Conservation (phyloP, 1,140 invertebrate species). For the Antheraea pernyi region DNA sequence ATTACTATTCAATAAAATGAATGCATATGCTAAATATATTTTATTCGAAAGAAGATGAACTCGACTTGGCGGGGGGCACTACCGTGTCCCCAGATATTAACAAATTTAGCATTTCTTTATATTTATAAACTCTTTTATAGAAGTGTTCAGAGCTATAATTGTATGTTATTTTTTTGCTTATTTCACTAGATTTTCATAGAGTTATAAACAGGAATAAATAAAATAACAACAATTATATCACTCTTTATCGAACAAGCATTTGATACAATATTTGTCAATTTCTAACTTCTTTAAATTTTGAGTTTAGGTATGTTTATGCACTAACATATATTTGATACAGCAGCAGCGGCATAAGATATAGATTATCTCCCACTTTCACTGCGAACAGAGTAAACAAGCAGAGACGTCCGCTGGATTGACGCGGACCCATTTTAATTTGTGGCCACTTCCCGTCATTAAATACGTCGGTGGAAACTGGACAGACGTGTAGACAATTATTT, state of each 20-base stretch:
- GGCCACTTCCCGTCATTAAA: constrained; percentile 60
- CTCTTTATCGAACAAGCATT: not conserved
- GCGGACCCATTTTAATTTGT: constrained; percentile 61
- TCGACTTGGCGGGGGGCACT: too few relatives aligned
- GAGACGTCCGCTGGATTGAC: constrained; percentile 56
- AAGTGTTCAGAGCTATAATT: too few relatives aligned
- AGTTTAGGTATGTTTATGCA: constrained; percentile 15
- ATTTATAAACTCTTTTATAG: too few relatives aligned
- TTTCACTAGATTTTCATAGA: too few relatives aligned
- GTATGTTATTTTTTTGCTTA: too few relatives aligned
- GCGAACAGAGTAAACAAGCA: constrained; percentile 32
- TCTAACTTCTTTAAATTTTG: not conserved
- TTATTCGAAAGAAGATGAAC: too few relatives aligned
- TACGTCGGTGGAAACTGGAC: constrained; percentile 31
- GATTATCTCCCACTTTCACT: constrained; percentile 48
- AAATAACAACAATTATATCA: too few relatives aligned
- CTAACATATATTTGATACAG: constrained; percentile 20
- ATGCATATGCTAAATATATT: too few relatives aligned
- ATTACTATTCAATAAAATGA: too few relatives aligned
- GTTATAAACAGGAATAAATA: not conserved
- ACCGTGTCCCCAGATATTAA: too few relatives aligned
- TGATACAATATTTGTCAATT: not conserved
- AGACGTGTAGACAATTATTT: constrained; percentile 26
- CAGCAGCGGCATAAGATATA: constrained; percentile 17
- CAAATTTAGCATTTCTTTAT: too few relatives aligned